These are phyloP conservation scores for Nymphalis urticae DNA, from an alignment of 2,888 invertebrate genomes.

Conservation along the genomic window DNA sequence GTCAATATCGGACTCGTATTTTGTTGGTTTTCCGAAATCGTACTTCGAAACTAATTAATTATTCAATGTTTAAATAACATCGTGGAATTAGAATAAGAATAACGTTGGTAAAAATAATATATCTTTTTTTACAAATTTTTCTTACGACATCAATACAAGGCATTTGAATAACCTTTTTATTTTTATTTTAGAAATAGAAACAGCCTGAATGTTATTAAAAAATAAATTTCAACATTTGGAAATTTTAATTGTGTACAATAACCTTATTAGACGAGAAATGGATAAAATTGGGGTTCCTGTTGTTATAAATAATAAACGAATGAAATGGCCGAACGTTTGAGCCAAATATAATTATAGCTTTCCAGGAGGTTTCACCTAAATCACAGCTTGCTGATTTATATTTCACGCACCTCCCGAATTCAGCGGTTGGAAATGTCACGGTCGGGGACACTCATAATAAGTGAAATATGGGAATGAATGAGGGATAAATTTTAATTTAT, in stretches of 20 bases:
- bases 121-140: too few species aligned
- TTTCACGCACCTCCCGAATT: conserved; percentile 64
- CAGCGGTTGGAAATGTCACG: conserved; percentile 26
- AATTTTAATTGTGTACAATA: not conserved
- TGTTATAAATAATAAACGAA: conserved; percentile 73
- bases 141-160: too few species aligned
- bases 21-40: conserved; percentile 26
- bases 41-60: conserved; percentile 24
- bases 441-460: conserved; percentile 19
- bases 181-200: too few species aligned
- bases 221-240: too few species aligned
- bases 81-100: too few species aligned
- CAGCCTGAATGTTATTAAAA: too few species aligned
- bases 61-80: conserved; percentile 12
- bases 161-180: too few species aligned
- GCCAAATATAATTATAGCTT: conserved; percentile 75
- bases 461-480: conserved; percentile 25
- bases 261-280: not conserved
- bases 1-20: conserved; percentile 31
- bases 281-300: conserved; percentile 15
- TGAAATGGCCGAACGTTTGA: conserved; percentile 61
- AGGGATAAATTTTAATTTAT: conserved; percentile 17
- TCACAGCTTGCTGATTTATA: conserved; percentile 71
- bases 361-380: conserved; percentile 69
- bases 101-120: too few species aligned